Base-by-base conservation (phyloP, 2,113 vertebrate species). In the Melanerpes aurifrons region DNA sequence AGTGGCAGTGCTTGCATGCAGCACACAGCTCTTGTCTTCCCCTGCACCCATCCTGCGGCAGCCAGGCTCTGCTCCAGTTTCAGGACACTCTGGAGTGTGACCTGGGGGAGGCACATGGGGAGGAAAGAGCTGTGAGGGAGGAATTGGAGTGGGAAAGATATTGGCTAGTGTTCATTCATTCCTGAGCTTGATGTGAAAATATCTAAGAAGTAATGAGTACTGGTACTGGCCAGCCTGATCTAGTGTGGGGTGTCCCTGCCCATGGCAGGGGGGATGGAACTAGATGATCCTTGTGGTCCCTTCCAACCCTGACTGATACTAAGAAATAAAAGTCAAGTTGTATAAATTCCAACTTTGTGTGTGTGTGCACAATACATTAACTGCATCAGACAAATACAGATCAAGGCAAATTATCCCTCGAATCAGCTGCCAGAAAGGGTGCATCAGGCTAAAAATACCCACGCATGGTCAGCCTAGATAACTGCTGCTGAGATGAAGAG, bases 371-470 rank as follows among this genome's bases (percentile, higher is more conserved):
- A 66, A 76, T 81, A 76, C 24, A 62, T 70, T 63, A 90, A 94
- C 35, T 81, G 43, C 35, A 82, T 87, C 66, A 85, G 90, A 87
- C 86, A 96, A 74, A 87, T 31, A 77, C 32, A 81, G 91, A 93
- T 90, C 81, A 89, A 82, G 87, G 89, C 64, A 86, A 66, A 26
- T 92, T 80, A 89, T 87, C 70, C 66, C 85, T 93, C 7, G 4
- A 53, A 95, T 95, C 86, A 58, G 74, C 74, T 95, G 93, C 93
- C 67, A 93, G 90, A 87, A 76, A 81, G 45, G 45, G 28, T 61
- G 62, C 40, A 71, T 91, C 68, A 20, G 68, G 84, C 94, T 93
- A 92, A 93, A 96, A 95, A 94, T 86, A 89, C 48, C 17, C 7
- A 7, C 10, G 66, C 29, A 28, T 29, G 19, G 75, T 91, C 91